Evolutionary conservation across 2,797 vertebrate species (phyloP).

Genomic region (Helostoma temminkii): DNA sequence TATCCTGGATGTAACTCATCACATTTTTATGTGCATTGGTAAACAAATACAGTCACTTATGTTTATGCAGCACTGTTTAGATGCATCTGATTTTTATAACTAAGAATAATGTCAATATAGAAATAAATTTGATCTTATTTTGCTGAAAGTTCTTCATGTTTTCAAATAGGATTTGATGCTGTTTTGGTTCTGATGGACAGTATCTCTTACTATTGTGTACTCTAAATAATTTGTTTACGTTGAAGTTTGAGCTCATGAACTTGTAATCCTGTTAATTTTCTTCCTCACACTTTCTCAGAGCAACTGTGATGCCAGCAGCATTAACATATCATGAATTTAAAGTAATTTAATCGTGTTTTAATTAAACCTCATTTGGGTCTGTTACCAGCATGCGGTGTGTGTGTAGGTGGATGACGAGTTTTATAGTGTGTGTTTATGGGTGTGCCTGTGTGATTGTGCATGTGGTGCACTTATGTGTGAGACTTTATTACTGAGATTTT

Average conservation of each 20-base stretch:
- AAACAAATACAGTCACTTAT: too few species aligned
- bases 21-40: background rate
- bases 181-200: background rate
- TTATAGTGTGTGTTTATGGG: conserved; percentile 8
- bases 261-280: conserved; percentile 59
- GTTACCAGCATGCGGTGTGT: conserved; percentile 31
- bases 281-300: conserved; percentile 36
- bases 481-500: conserved; percentile 14
- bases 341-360: conserved; percentile 63
- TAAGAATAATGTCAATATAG: background rate
- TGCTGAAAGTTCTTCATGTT: too few species aligned
- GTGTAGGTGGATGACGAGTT: conserved; percentile 11
- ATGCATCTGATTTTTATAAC: background rate
- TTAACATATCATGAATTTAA: conserved; percentile 69
- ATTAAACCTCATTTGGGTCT: conserved; percentile 67
- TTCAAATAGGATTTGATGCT: background rate
- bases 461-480: background rate
- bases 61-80: background rate
- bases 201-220: background rate
- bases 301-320: conserved; percentile 49
- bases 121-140: background rate
- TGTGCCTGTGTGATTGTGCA: background rate
- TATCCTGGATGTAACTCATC: background rate
- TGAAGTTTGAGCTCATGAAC: conserved; percentile 51
- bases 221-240: conserved; percentile 42